Base-by-base conservation (phyloP, 2,888 invertebrate genomes). In the Stratiomys singularior region DNA sequence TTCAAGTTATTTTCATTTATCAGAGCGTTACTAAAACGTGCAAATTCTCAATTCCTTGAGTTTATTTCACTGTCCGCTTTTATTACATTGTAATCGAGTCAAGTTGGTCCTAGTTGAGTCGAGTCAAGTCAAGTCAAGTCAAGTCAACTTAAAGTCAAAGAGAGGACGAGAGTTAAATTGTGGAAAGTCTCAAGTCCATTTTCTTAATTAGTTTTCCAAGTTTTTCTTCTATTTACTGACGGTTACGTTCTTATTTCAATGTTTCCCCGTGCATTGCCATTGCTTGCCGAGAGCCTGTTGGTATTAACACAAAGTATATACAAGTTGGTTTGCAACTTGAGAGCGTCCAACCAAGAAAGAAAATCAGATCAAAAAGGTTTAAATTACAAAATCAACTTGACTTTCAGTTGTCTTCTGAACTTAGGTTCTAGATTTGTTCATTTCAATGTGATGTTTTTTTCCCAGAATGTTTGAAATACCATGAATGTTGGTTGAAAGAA, bases 131-230 rank as follows among this genome's bases (percentile, higher is more conserved):
- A 25, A 37, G 37, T 18, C 37, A 37, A 66, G 37, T 64, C 64
- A 27, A 64, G 64, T 27, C 64, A 64, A 64, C 28, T 66, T 37
- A 66, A 63, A 66, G 66, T 66, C 37, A 66, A 66, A 66, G 66
- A 13, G 64, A 28, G 28, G 27, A 56, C 28, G 27, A 52, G 28
- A 72, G 27, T 72, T 56, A 56, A 72, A 72, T 56, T 52, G 56
- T 72, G 52, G 56, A 52, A 76, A 76, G 30, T 76, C 76, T 66
- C 52, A 30, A 76, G 76, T 66, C 76, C 76, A 76, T 76, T 66
- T 76, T 37, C 66, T 64, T 76, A 76, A 76, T 76, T 76, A 76
- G 76, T 76, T 76, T 76, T 66, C 37, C 76, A 76, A 76, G 66
- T 63, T 76, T 76, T 66, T 66, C 7, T 76, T 66, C 66, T 66